Conservation (phyloP, 2,113 vertebrate species). For the Ellobius talpinus region DNA sequence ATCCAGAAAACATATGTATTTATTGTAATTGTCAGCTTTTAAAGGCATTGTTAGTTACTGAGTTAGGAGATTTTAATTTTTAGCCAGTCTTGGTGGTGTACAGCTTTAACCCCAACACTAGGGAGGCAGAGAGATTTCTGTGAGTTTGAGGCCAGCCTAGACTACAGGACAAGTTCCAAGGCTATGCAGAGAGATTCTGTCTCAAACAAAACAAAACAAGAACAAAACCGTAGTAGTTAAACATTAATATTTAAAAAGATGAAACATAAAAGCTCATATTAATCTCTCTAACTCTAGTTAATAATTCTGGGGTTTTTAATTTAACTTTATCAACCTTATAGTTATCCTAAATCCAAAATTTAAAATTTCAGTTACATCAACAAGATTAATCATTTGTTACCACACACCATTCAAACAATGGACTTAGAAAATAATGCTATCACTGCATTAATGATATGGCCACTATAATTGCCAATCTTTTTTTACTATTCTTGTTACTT, state of each 20-base stretch:
- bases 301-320: neutral
- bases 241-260: neutral
- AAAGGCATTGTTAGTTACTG: neutral
- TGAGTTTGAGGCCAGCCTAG: neutral
- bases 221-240: neutral
- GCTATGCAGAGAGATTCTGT: neutral
- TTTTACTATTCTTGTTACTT: conserved; percentile 20
- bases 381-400: conserved; percentile 28
- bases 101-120: neutral
- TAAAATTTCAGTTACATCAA: conserved; percentile 3
- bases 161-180: neutral
- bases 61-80: neutral
- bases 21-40: neutral
- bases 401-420: neutral
- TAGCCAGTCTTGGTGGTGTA: neutral
- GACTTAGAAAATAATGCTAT: conserved; percentile 30
- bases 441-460: neutral
- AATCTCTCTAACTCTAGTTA: conserved; percentile 12
- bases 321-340: neutral
- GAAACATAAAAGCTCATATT: neutral
- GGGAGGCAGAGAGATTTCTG: no score
- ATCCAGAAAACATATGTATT: neutral
- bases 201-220: neutral
- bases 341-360: neutral
- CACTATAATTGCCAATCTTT: neutral